Base-by-base conservation (phyloP, 2,797 vertebrate species). In the Sebastiscus tertius region DNA sequence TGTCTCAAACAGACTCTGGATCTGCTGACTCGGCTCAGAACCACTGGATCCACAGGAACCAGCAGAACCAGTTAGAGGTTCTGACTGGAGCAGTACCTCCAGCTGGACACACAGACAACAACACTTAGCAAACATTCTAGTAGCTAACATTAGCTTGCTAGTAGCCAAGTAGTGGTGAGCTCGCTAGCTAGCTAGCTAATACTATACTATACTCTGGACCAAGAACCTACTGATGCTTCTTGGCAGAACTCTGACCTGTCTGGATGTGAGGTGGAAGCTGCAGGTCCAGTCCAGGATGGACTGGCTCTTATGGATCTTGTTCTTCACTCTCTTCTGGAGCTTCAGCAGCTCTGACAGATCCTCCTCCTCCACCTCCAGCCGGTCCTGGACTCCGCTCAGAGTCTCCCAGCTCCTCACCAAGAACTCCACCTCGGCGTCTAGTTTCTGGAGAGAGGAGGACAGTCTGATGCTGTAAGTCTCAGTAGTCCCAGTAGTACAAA, bases 381-480 rank as follows among this genome's bases (percentile, higher is more conserved):
- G 90, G 16, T 89, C 26, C 10, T 94, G 92, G 73, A 92, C 90
- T 70, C 90, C 94, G 89, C 95, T 96, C 72, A 93, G 77, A 12
- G 69, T 88, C 85, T 97, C 96, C 65, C 96, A 94, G 65, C 94
- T 93, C 89, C 94, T 97, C 80, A 94, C 64, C 65, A 96, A 60
- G 49, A 95, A 91, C 67, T 96, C 96, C 72, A 97, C 94, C 75
- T 99, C 97, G 76, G 95, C 91, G 14, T 94, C 95, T 54, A 98
- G 88, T 93, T 96, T 94, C 98, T 99, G 86, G 5, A 75, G 67
- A 63, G 13, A 49, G 14, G 33, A 3, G n/a, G 18, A 34, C 9
- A 34, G 29, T 11, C 1, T 29, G 26, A 60, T 20, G 27, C 59
- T 60, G 27, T 31, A 33, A 33, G 24, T 27, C 27, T 4, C 26